Percentiles rank a stretch among this genome's conserved stretches.
Conservation (phyloP, 2,797 vertebrate genomes). For the Cyprinella venusta region DNA sequence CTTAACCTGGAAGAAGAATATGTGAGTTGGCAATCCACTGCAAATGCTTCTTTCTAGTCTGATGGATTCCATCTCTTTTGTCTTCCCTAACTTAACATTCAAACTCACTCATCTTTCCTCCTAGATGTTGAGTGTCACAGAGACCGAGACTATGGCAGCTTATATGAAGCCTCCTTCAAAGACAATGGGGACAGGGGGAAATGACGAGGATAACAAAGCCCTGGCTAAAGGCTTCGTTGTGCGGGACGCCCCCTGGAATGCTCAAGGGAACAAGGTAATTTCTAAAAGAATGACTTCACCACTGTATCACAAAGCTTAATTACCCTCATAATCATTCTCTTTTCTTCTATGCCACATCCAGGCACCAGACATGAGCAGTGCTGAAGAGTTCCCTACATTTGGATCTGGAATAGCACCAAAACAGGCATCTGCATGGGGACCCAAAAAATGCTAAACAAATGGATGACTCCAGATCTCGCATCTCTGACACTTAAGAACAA, state of each 20-base stretch:
- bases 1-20: conserved; percentile 86
- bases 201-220: conserved; percentile 69
- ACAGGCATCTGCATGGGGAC: conserved; percentile 80
- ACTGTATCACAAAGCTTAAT: background rate
- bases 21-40: conserved; percentile 69
- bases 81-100: background rate
- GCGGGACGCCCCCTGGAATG: conserved; percentile 82
- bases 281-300: background rate
- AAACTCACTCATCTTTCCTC: background rate
- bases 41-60: background rate
- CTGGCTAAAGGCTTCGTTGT: conserved; percentile 80
- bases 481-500: conserved; percentile 17
- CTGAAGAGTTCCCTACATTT: conserved; percentile 82
- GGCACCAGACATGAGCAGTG: conserved; percentile 83
- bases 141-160: conserved; percentile 83
- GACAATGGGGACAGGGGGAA: conserved; percentile 67
- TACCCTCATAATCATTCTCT: background rate
- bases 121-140: conserved; percentile 84
- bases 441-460: conserved; percentile 79
- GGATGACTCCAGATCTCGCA: conserved; percentile 50
- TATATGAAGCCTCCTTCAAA: conserved; percentile 87
- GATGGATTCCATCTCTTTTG: background rate
- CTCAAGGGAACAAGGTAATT: conserved; percentile 75
- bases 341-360: conserved; percentile 54
- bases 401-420: conserved; percentile 77